phyloP scores from a whole-genome alignment of 2,888 invertebrate species.

The Lutraria lutraria region DNA sequence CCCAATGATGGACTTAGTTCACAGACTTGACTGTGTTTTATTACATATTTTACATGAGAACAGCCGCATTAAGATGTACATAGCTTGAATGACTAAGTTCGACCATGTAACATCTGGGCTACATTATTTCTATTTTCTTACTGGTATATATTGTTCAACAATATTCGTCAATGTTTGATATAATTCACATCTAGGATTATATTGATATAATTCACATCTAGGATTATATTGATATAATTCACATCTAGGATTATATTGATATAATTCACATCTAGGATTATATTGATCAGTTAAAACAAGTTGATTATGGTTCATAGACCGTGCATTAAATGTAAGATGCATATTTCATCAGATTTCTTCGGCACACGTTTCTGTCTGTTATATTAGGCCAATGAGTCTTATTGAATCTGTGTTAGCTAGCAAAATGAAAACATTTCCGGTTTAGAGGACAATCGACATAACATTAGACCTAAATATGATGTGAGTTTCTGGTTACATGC shows the following conservation, averaged over 20 bases:
- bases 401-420: too few species aligned
- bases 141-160: not conserved
- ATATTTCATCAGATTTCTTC: not conserved
- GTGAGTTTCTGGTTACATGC: too few species aligned
- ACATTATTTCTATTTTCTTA: not conserved
- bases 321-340: not conserved
- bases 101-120: not conserved
- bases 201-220: not conserved
- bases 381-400: not conserved
- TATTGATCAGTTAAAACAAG: not conserved
- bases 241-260: not conserved
- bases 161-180: not conserved
- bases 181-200: not conserved
- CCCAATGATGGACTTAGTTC: too few species aligned
- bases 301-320: not conserved
- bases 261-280: not conserved
- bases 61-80: too few species aligned
- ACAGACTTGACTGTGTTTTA: too few species aligned
- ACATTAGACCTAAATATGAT: too few species aligned
- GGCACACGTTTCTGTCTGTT: not conserved
- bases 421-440: too few species aligned
- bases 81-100: not conserved
- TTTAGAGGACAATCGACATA: too few species aligned
- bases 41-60: too few species aligned
- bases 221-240: constrained; percentile 11